Conservation (phyloP, 2,113 vertebrate genomes). For the Spizaetus ornatus region DNA sequence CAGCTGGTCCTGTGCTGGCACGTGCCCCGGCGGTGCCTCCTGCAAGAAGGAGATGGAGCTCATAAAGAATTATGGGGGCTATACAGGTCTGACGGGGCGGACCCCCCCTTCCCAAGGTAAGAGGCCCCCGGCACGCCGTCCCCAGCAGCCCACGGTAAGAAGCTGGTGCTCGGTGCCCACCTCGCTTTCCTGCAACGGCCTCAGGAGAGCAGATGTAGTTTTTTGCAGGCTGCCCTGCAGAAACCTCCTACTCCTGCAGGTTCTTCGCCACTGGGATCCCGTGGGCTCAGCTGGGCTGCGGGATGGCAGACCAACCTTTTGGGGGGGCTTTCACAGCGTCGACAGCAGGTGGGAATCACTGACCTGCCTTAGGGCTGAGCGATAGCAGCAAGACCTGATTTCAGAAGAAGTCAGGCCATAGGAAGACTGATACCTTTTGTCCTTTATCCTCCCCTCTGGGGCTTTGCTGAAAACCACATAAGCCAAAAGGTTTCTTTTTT, state of each 20-base stretch:
- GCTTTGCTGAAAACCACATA: neutral
- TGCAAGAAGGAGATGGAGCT: neutral
- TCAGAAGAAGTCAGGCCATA: neutral
- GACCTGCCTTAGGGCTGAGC: fast-evolving
- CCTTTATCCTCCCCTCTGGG: neutral
- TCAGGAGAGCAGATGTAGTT: fast-evolving
- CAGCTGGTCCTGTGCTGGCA: no score
- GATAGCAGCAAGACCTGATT: neutral
- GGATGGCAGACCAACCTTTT: neutral
- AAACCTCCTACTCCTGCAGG: neutral
- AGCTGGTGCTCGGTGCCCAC: neutral
- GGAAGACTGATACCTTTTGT: neutral
- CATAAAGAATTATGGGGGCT: neutral
- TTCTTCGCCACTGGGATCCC: neutral
- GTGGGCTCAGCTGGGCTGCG: fast-evolving
- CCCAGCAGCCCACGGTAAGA: neutral
- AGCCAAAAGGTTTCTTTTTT: neutral
- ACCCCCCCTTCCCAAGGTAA: neutral
- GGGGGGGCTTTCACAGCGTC: fast-evolving
- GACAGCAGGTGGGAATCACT: neutral
- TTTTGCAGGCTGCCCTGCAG: neutral
- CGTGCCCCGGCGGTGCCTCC: neutral
- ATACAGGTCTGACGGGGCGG: fast-evolving
- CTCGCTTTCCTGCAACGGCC: neutral
- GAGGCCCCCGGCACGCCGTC: fast-evolving